Base-by-base conservation (phyloP, 2,888 invertebrate genomes). In the Netelia melanura region DNA sequence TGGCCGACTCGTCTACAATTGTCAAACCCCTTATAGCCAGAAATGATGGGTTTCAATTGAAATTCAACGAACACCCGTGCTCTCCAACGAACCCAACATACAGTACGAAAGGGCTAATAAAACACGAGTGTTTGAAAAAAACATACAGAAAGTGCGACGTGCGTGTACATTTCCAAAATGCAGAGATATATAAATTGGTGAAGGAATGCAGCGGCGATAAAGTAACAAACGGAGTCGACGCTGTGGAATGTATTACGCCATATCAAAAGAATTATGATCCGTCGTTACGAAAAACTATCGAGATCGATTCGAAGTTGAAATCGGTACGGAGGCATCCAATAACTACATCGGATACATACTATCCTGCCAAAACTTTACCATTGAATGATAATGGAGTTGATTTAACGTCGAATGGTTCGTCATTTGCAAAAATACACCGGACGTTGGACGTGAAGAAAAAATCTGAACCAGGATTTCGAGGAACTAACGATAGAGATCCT, bases 81-180 rank as follows among this genome's bases (percentile, higher is more conserved):
- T 25, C 54, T 17, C 9, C 61, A 10, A 30, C 43, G 48, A 70
- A 78, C 54, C 52, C 58, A 72, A 84, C 38, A 5, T n/a, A 44
- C 21, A 17, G 56, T 52, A 43, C 21, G 8, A 11, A 58, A 17
- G 38, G 23, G 14, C 30, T 10, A 6, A 25, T 21, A 65, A 71
- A 25, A 5, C n/a, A 64, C 30, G 71, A 71, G 17, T 17, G 9
- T 11, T 11, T 25, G 62, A 70, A 48, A 70, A 54, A 61, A 67
- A 8, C 68, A 25, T 30, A 0, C 61, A 56, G 61, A 23, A 56
- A 80, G 58, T 65, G 17, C n/a, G 44, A 64, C 25, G 78, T 81
- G 25, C 87, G 85, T 75, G 89, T 89, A 80, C 89, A 83, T 72
- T 88, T 90, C 79, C 88, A 88, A 83, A 88, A 88, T 79, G 89